A percentile compares a stretch with the other conserved stretches of the same genome.
Conservation (phyloP, 2,888 invertebrate genomes). For the Amphimallon solstitiale region DNA sequence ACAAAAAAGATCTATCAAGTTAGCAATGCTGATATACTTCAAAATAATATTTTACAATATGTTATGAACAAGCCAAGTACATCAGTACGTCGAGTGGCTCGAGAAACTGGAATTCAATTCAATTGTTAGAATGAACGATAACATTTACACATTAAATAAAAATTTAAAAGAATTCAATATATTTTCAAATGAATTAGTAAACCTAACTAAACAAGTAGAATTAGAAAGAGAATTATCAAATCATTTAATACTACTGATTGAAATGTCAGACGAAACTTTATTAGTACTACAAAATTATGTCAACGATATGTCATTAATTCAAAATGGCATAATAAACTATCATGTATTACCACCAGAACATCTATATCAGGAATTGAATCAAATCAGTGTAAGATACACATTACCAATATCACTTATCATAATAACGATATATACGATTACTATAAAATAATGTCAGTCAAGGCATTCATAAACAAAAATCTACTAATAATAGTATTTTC, state of each 20-base stretch:
- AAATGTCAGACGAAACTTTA: conserved; percentile 19
- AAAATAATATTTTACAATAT: no score
- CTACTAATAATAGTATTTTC: neutral
- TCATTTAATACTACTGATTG: conserved; percentile 13
- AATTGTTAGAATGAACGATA: neutral
- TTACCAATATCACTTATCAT: no score
- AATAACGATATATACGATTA: neutral
- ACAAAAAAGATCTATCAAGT: no score
- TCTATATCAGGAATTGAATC: no score
- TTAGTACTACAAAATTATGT: conserved; percentile 6
- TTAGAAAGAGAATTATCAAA: conserved; percentile 3
- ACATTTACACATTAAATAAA: neutral
- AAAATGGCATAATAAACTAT: neutral
- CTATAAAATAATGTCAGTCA: neutral
- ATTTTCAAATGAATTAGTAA: neutral
- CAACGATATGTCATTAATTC: conserved; percentile 3
- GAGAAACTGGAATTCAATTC: no score
- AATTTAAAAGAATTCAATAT: conserved; percentile 10
- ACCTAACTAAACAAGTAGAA: conserved; percentile 1
- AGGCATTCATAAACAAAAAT: neutral
- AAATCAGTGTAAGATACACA: no score
- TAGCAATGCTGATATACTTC: no score
- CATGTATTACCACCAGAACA: neutral
- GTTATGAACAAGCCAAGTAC: no score
- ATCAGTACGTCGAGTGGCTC: no score